Evolutionary conservation across 2,888 invertebrate genomes (phyloP), one percentile per base, ranked within the genome.

Genomic region (Oxyscelio sp.): DNA sequence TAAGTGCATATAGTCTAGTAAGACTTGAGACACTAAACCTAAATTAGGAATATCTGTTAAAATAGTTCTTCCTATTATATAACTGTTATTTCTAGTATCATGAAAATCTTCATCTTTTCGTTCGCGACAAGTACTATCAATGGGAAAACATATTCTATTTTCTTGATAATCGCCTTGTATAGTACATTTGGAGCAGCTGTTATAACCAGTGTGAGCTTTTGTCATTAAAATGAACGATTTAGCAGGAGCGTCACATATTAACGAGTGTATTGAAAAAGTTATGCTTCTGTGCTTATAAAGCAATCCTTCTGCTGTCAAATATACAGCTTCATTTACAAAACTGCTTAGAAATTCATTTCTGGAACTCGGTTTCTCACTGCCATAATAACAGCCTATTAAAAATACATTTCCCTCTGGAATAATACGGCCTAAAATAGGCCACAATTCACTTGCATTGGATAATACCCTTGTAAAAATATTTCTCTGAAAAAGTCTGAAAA

Each of bases 331-430:
- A 4, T 58, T 21, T 1, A 58, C 24, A 58, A 58, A 58, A 19
- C 11, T 22, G 1, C 15, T 15, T 38, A 58, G 38, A 38, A 24
- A 58, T 6, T 58, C 24, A 38, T 50, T 34, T 17, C 19, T n/a
- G 0, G 38, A n/a, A 11, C 11, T 34, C 4, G 58, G 58, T 19
- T 58, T 58, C 2, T 13, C 5, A 8, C 1, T 3, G 4, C 58
- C 58, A 38, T 27, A 38, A 38, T 58, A 58, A 58, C 34, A 38
- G 1, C 58, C 58, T 19, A 38, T 58, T 3, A 58, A 19, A 58
- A 38, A 58, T 13, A 58, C 50, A 50, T 50, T 21, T 22, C 50
- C 22, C 1, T 22, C 4, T 22, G 50, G 6, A 19, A 22, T 13
- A 22, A 50, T n/a, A 11, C 50, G 19, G 5, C 50, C 50, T 22